Percentiles rank a stretch among this genome's conserved stretches.
Evolutionary conservation across 2,797 vertebrate genomes (phyloP).

Genomic region (Darevskia nairensis): DNA sequence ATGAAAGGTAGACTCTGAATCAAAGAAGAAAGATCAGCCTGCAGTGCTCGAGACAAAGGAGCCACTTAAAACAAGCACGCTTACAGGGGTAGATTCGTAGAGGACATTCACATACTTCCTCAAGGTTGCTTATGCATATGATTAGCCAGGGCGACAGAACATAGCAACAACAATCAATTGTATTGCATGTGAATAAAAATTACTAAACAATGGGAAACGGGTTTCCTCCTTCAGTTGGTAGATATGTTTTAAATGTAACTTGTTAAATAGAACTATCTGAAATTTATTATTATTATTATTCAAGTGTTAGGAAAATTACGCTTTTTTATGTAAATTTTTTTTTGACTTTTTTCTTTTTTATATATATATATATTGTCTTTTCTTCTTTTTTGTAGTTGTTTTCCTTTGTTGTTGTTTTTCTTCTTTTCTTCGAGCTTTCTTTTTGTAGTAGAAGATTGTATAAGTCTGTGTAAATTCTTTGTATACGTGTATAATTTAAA

Average conservation of each 20-base stretch:
- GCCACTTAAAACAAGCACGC: slow-evolving; percentile 34
- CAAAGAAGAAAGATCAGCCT: neutral
- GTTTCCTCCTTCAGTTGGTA: slow-evolving; percentile 14
- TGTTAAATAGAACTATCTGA: neutral
- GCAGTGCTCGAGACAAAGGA: slow-evolving; percentile 37
- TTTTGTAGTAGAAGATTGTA: too few species aligned
- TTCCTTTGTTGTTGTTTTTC: too few species aligned
- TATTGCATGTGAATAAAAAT: slow-evolving; percentile 56
- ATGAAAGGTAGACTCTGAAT: slow-evolving; percentile 16
- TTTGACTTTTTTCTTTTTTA: too few species aligned
- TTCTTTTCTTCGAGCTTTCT: too few species aligned
- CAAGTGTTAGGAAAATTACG: too few species aligned
- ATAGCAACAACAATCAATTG: slow-evolving; percentile 22
- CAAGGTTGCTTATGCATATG: slow-evolving; percentile 64
- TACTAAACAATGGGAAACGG: neutral
- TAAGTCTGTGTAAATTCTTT: too few species aligned
- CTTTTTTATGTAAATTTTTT: too few species aligned
- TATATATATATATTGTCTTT: too few species aligned
- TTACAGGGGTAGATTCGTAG: slow-evolving; percentile 25
- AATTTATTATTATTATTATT: too few species aligned
- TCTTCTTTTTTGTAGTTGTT: too few species aligned
- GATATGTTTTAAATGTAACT: slow-evolving; percentile 14
- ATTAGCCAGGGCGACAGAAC: slow-evolving; percentile 19
- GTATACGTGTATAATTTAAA: too few species aligned
- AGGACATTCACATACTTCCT: slow-evolving; percentile 24